Base-by-base conservation (phyloP, 1,140 invertebrate genomes). In the Pinna nobilis region DNA sequence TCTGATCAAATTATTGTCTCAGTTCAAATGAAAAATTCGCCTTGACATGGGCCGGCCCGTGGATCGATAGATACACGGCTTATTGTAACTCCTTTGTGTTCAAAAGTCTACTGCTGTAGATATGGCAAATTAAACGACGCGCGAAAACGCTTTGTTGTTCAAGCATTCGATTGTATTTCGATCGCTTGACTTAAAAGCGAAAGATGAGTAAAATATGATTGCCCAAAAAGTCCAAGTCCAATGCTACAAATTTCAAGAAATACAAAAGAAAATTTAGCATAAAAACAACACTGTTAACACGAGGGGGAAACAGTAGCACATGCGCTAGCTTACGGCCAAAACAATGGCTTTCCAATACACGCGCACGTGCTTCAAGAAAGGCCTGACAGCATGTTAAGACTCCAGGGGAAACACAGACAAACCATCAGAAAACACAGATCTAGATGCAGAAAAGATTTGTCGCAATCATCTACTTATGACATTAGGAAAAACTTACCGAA, bases 401-500 rank as follows among this genome's bases (percentile, higher is more conserved):
- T 51, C 37, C 51, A 47, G 47, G 51, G 51, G 39, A 67, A 51
- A 67, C 30, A 37, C 30, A 67, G 39, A 51, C 64, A 5, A 30
- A n/a, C 35, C 20, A 49, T 67, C 30, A 20, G 47, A 59, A 47
- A 47, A 32, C 35, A 69, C 41, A 59, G 39, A 69, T 37, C 44
- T 47, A 59, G n/a, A 37, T 44, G 32, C 33, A 28, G 30, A 39
- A 59, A 41, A n/a, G 23, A 20, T 69, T 44, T 41, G 25, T 41
- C 39, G 44, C 30, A 55, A 69, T 59, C 33, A 32, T 25, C 41
- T 32, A 60, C 32, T 60, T 49, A 37, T 74, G 71, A 67, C 71
- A 74, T 33, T 25, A 13, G 20, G 18, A 60, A 66, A 74, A 68
- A 74, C 71, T 74, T 60, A 74, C 71, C 71, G 33, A 41, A 67